Conservation (phyloP, 2,113 vertebrate species). For the Pholis gunnellus region DNA sequence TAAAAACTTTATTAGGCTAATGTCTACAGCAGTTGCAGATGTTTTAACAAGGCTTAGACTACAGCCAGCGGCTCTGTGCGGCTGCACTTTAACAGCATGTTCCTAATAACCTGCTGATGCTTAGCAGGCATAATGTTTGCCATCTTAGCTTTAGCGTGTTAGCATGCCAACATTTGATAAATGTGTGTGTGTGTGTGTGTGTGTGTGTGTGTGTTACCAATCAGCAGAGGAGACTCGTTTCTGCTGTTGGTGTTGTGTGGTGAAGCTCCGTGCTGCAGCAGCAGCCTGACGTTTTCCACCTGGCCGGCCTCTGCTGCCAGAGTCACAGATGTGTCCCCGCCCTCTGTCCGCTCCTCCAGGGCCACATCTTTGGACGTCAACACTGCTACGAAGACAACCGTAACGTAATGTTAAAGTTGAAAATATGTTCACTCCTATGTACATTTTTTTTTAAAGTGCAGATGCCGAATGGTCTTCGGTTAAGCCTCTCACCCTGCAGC, state of each 20-base stretch:
- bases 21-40: no score
- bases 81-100: no score
- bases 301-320: conserved; percentile 84
- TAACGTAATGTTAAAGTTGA: neutral
- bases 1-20: neutral
- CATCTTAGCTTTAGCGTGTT: no score
- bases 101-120: no score
- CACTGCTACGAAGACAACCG: conserved; percentile 44
- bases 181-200: no score
- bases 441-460: neutral
- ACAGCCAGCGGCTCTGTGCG: neutral
- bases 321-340: conserved; percentile 88
- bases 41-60: neutral
- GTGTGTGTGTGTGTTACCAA: conserved; percentile 78
- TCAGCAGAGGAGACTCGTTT: conserved; percentile 88
- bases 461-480: neutral
- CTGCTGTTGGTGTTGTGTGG: conserved; percentile 87
- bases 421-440: neutral
- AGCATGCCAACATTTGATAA: no score
- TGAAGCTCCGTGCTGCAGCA: conserved; percentile 86
- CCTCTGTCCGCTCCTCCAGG: conserved; percentile 87
- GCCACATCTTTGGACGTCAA: conserved; percentile 76
- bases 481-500: conserved; percentile 83
- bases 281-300: conserved; percentile 81
- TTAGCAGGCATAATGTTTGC: no score